Base-by-base conservation (phyloP, 2,888 invertebrate species). In the Melangyna quadrimaculata region DNA sequence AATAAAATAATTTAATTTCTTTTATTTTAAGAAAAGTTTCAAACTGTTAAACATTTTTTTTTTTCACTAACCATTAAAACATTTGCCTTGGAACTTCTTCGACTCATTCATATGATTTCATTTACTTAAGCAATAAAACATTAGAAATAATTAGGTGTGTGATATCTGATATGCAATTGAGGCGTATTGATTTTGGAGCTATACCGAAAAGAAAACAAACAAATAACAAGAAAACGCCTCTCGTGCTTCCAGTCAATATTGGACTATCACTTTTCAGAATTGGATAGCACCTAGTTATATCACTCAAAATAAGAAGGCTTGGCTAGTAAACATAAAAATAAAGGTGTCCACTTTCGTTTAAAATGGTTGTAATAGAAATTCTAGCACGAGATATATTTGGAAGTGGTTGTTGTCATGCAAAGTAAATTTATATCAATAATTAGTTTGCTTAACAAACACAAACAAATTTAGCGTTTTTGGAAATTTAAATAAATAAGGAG, bases 221-320 rank as follows among this genome's bases (percentile, higher is more conserved):
- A 71, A 40, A 35, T 35, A 40, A 69, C 27, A 48, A 69, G 51
- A 73, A 43, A 32, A 61, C 6, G 17, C 51, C 51, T 81, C 72
- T 78, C 86, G 86, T 86, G 86, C 78, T 51, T 59, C 22, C 43
- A 59, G 73, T 78, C 86, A 81, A 81, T 86, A 80, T 81, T 73
- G 40, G 48, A 77, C 63, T 65, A 78, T 86, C 77, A 81, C 73
- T 81, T 86, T 86, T 65, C 57, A 59, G 61, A 77, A 86, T 77
- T 86, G 86, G 81, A 86, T 86, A 78, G 70, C 86, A 86, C 81
- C 86, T 86, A 74, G 77, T 86, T 73, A 86, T 86, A 86, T 86
- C 61, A 77, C 57, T 81, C 59, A 73, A 77, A 24, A 35, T 37
- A 59, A 59, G 35, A 59, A 59, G 86, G 86, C 69, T 81, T 43